Conservation (phyloP, 1,140 invertebrate species). For the Bombus affinis region DNA sequence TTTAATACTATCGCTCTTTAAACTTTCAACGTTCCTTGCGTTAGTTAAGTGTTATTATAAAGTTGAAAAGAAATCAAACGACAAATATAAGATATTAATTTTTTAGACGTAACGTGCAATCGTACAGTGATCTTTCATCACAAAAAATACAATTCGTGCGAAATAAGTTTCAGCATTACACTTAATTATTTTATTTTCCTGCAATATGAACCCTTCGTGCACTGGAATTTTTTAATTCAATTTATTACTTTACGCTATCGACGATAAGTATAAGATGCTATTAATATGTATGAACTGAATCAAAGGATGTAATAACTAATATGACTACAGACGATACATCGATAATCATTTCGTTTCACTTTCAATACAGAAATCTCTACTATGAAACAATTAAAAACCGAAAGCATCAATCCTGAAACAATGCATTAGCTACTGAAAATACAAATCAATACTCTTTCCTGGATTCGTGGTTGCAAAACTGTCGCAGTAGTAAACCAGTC, state of each 20-base stretch:
- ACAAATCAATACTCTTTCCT: not conserved
- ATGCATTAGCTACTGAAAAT: no score
- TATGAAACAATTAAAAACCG: no score
- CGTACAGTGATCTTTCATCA: not conserved
- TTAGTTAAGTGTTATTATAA: not conserved
- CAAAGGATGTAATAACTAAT: not conserved
- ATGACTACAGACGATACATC: not conserved
- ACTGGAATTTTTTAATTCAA: not conserved
- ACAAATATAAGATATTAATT: not conserved
- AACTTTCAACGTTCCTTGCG: no score
- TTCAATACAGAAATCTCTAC: not conserved
- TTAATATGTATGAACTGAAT: not conserved
- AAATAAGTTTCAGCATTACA: not conserved
- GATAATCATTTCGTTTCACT: not conserved
- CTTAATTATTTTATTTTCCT: not conserved
- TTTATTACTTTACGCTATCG: not conserved
- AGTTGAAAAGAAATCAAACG: not conserved
- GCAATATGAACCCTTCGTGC: rapidly evolving
- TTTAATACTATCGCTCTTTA: not conserved
- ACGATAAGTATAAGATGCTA: not conserved
- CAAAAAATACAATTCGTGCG: not conserved
- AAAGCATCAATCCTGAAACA: not conserved
- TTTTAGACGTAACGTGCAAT: not conserved
- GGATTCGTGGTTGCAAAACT: not conserved
- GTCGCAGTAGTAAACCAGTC: not conserved